Evolutionary conservation across 2,113 vertebrate genomes (phyloP), one percentile per base, ranked within the genome.

Genomic region (Varanus salvator): DNA sequence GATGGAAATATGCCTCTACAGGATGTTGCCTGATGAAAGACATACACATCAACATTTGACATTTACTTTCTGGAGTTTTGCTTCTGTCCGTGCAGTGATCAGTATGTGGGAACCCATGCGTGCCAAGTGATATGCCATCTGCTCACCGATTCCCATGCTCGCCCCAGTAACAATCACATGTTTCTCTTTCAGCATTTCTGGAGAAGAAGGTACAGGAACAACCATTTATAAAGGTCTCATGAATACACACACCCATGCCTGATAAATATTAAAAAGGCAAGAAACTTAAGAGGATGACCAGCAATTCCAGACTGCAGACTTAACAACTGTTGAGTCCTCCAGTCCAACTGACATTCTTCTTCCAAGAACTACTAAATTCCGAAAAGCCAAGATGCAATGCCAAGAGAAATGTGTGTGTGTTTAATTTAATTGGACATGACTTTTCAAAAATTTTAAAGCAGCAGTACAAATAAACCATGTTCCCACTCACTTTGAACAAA

Each of bases 161-260:
- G 97, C 97, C 27, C 97, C 97, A 0, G 97, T 98, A 88, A 98
- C 94, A 8, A 98, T 96, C 91, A 97, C 97, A 75, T 93, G 92
- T 93, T 98, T 98, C 68, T 97, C 97, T 48, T 88, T 95, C 88
- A 98, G 96, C 97, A 97, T 97, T 92, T 97, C 97, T 98, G 95
- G 0, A 60, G 84, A 88, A 80, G 8, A 34, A 94, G 72, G 89
- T 81, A 90, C 38, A 85, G 81, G 19, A 11, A 50, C 27, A 17
- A 34, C 44, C 14, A 68, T 68, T 88, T 71, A 85, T 0, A n/a
- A 75, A 25, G 72, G 57, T 0, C 6, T 44, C 76, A 4, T 68
- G 31, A 72, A 48, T 44, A 87, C 5, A 25, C 15, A 23, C 9
- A 8, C 12, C 12, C 25, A 50, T 2, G 1, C 54, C 19, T 0